These are phyloP conservation scores for Caprella mutica DNA, from an alignment of 2,888 invertebrate genomes.

Conservation along the genomic window DNA sequence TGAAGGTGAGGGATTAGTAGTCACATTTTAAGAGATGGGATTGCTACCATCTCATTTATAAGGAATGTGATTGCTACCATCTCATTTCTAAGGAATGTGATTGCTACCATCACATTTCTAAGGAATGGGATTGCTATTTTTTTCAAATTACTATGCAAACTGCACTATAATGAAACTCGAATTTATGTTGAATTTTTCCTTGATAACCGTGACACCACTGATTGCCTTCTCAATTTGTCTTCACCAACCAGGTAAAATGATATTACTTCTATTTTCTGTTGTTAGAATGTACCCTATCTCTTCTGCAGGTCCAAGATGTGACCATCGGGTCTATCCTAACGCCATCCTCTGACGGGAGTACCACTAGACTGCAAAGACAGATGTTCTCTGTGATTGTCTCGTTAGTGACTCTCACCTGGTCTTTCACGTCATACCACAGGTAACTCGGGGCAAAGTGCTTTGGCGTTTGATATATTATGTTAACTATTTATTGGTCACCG, in stretches of 20 bases:
- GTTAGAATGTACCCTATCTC: background rate
- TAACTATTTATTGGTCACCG: no score
- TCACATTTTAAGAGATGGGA: no score
- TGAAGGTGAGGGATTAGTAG: slow-evolving; percentile 1
- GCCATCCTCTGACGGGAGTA: slow-evolving; percentile 15
- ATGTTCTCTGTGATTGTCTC: slow-evolving; percentile 30
- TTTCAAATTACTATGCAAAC: no score
- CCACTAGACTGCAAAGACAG: slow-evolving; percentile 26
- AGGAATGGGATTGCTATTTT: no score
- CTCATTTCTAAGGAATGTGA: no score
- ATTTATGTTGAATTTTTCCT: no score
- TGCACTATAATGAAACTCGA: no score
- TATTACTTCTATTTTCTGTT: background rate
- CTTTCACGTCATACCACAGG: slow-evolving; percentile 26
- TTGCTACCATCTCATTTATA: background rate
- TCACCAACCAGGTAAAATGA: background rate
- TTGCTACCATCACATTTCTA: no score
- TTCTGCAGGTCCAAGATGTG: slow-evolving; percentile 23
- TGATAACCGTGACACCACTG: no score
- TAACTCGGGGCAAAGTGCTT: slow-evolving; percentile 30
- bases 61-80: no score
- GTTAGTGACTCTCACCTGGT: slow-evolving; percentile 21
- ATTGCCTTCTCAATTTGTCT: background rate
- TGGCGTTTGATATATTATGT: no score
- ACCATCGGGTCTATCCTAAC: slow-evolving; percentile 26